Base-by-base conservation (phyloP, 2,888 invertebrate genomes). In the Busseola fusca region DNA sequence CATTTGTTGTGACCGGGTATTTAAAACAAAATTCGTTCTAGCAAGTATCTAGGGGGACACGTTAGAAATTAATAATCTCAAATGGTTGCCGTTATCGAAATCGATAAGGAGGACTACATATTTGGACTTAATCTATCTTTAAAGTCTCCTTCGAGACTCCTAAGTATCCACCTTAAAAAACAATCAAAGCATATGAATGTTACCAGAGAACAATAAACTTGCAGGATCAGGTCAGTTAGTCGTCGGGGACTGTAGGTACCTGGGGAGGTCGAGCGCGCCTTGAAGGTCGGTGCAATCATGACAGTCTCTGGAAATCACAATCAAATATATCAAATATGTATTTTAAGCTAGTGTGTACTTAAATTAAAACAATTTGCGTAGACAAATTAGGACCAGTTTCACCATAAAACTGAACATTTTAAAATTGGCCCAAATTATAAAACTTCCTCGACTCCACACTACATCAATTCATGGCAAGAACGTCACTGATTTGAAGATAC, bases 201-300 rank as follows among this genome's bases (percentile, higher is more conserved):
- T 60, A 81, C 78, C 76, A 74, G 65, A 69, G 16, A 21, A 40
- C 37, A 57, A 63, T 56, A 50, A 64, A 76, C 30, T 56, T 48
- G 63, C 52, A 57, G 60, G 76, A 72, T 64, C 70, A 64, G 66
- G 80, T 73, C 40, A 52, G 83, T 83, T 85, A 84, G 81, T 84
- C 75, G 76, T 75, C 75, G 78, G 80, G 84, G 81, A 78, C 82
- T 80, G 69, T 81, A 65, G 89, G 93, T 97, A 97, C 97, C 97
- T 97, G 97, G 96, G 86, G 96, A 96, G 79, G 97, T 96, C 87
- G 98, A 97, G 90, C 97, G 97, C 87, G 98, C 98, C 96, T 98
- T 98, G 96, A 98, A 98, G 92, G 97, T 97, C 86, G 98, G 98
- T 86, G 97, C 96, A 91, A 97, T 96, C 97, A 97, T 97, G 94